These are phyloP conservation scores for Tylochromis polylepis DNA, from an alignment of 2,113 vertebrate species.

Conservation along the genomic window DNA sequence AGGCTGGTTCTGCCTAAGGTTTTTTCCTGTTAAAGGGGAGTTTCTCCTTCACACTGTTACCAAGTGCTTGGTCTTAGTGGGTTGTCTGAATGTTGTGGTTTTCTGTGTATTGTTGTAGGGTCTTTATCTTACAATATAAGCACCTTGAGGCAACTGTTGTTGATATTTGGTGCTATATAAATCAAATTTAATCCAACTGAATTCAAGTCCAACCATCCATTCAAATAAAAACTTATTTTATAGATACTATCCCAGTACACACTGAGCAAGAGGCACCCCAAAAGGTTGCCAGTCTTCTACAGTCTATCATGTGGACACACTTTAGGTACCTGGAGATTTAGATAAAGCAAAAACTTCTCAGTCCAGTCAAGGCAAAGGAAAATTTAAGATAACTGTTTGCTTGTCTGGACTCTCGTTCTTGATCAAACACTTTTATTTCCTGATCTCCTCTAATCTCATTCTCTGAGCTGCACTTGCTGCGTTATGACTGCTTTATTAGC, in stretches of 20 bases:
- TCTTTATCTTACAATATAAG: not conserved
- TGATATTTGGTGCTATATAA: not conserved
- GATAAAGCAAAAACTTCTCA: not conserved
- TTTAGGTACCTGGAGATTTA: not conserved
- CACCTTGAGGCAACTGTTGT: not conserved
- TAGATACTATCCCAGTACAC: not conserved
- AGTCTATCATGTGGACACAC: not conserved
- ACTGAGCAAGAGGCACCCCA: not conserved
- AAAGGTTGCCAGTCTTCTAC: not conserved
- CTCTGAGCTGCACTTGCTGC: conserved; percentile 6
- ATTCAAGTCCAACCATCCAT: not conserved
- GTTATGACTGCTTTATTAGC: not conserved
- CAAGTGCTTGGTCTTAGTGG: not conserved
- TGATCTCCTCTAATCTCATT: not conserved
- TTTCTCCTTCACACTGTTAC: not conserved
- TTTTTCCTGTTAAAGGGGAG: not conserved
- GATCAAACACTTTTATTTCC: not conserved
- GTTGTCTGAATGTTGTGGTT: not conserved
- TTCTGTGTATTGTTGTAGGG: not conserved
- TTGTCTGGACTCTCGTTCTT: not conserved
- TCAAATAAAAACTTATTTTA: not conserved
- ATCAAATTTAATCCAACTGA: not conserved
- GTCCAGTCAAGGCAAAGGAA: not conserved
- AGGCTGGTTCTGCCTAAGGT: fast-evolving
- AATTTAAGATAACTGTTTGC: conserved; percentile 13